Evolutionary conservation across 2,113 vertebrate genomes (phyloP).

Genomic region (Podocnemis expansa): DNA sequence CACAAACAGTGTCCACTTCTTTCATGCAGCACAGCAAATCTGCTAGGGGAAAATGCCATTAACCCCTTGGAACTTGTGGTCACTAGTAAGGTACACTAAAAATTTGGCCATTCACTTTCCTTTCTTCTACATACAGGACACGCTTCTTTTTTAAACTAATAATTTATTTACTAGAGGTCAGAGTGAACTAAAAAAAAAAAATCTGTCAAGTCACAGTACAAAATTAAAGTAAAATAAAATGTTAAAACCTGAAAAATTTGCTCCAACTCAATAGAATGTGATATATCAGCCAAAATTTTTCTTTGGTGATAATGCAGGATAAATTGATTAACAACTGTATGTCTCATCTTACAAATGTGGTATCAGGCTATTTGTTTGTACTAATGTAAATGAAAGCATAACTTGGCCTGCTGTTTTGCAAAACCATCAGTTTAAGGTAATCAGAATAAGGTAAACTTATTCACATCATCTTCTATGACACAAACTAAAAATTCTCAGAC

Average conservation of each 20-base stretch:
- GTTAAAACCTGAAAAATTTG: no score
- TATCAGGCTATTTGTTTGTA: background rate
- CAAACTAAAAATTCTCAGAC: background rate
- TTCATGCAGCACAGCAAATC: no score
- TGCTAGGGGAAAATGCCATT: background rate
- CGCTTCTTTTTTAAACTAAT: no score
- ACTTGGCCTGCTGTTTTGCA: background rate
- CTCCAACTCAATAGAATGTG: no score
- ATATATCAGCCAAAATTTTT: background rate
- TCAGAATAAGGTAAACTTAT: no score
- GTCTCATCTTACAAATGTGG: background rate
- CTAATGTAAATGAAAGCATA: background rate
- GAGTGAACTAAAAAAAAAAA: no score
- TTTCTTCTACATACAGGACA: no score
- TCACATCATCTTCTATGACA: background rate
- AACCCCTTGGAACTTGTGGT: background rate
- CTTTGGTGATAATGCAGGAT: background rate
- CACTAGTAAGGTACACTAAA: background rate
- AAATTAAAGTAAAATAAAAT: no score
- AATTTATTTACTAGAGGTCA: no score
- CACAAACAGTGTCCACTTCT: no score
- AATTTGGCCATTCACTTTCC: no score
- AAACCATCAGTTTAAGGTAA: background rate
- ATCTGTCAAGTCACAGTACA: no score
- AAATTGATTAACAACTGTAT: background rate